Base-by-base conservation (phyloP, 2,888 invertebrate species). In the Argyresthia albistria region DNA sequence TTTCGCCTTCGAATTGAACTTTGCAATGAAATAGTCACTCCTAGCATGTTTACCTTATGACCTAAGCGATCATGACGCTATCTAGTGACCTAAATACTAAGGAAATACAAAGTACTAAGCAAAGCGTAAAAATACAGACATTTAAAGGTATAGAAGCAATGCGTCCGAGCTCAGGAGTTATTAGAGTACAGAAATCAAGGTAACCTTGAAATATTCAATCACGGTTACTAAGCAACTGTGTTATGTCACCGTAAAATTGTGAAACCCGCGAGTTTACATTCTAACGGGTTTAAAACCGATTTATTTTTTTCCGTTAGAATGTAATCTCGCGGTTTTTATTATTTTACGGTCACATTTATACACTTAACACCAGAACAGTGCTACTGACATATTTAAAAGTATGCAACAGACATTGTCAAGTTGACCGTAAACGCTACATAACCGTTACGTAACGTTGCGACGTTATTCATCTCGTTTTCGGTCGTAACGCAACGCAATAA, bases 21-120 rank as follows among this genome's bases (percentile, higher is more conserved):
- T 68, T 67, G 64, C 66, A 67, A 70, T 70, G 63, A 69, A 69
- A 56, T 55, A 52, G 53, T 53, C 50, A 53, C 49, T 35, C 14
- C 4, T 11, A 12, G 48, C 36, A 43, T 25, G 35, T 35, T 51
- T 35, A 11, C 35, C 4, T 10, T 7, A 42, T 43, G 43, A 51
- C 16, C 39, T 51, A 51, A 51, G n/a, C 50, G 39, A 15, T 10
- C 9, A 12, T 50, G 50, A 11, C 50, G 16, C n/a, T 42, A 50
- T 42, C 25, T 1, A n/a, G 11, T 42, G n/a, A 42, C 39, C 50
- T n/a, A n/a, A 50, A 50, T 50, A 50, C 43, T 39, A 6, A 42
- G 50, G 35, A 37, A 48, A 48, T 39, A 39, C 15, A n/a, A 11
- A 25, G 47, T 37, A 8, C 8, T 39, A n/a, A 39, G n/a, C 3